A percentile compares a stretch with the other conserved stretches of the same genome.
phyloP scores from a whole-genome alignment of 2,113 vertebrate genomes.

The Herpetotheres cachinnans region DNA sequence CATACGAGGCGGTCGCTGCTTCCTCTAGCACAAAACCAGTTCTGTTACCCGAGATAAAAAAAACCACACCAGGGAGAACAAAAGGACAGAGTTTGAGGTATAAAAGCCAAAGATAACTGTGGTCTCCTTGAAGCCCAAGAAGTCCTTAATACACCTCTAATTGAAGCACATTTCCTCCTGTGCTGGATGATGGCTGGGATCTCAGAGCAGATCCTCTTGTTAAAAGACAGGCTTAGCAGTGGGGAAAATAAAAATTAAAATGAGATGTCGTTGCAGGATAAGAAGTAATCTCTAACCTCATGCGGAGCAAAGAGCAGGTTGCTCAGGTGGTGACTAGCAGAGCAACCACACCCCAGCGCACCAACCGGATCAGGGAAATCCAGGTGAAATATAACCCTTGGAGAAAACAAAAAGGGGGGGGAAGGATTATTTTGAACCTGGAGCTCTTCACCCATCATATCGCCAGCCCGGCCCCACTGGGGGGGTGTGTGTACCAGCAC shows the following conservation, averaged over 20 bases:
- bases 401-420: not conserved
- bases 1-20: rapidly evolving
- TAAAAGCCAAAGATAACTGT: conserved; percentile 29
- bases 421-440: not conserved
- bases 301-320: not conserved
- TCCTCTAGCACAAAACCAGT: conserved; percentile 22
- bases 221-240: not conserved
- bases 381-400: not conserved
- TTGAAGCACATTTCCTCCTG: not conserved
- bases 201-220: not conserved
- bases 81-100: not conserved
- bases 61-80: not conserved
- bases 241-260: not conserved
- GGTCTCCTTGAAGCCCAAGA: not conserved
- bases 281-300: not conserved
- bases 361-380: not conserved
- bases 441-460: not conserved
- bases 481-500: not conserved
- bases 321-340: not conserved
- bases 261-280: not conserved
- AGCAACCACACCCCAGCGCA: not conserved
- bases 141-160: not conserved
- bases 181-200: not conserved
- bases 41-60: not conserved
- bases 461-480: not conserved